Evolutionary conservation across 2,113 vertebrate species (phyloP), one percentile per base, ranked within the genome.

Genomic region (Phainopepla nitens): DNA sequence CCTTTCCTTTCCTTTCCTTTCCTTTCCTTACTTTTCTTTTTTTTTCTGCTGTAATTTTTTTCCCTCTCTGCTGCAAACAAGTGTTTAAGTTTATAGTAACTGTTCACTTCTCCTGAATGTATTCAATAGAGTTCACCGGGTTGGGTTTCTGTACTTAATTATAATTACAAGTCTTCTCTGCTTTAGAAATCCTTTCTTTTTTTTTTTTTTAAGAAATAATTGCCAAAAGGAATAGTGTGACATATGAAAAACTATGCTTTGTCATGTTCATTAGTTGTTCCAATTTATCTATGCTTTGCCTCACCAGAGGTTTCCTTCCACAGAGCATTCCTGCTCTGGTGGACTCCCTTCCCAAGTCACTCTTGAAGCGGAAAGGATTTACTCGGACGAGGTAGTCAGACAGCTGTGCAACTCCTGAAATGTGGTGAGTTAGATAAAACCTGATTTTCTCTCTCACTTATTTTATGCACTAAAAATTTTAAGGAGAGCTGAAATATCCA

Each of bases 1-100:
- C 3, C 2, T 11, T 13, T 12, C 15, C 7, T 13, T 19, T 19
- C 6, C 5, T 11, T 15, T 3, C 13, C 8, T 14, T 4, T 23
- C 8, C 39, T 39, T 39, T 17, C 7, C 1, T 13, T 5, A 14
- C 7, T 16, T 28, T 51, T n/a, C n/a, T n/a, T 11, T 49, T 13
- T 18, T n/a, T 2, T 36, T 33, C 4, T 53, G 5, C 13, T 27
- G 3, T 24, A 31, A 19, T 60, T 53, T 78, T 61, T 44, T 0
- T 5, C 5, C 3, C 12, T 49, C 25, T 60, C 9, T 82, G 9
- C 7, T 56, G 15, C 20, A 70, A 75, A 57, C 4, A 53, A 36
- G 8, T 20, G 2, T 42, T 76, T 31, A 61, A 58, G 13, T 69
- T 60, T 27, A 22, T 5, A 5, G 14, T 47, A 58, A 42, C 10